Evolutionary conservation across 2,888 invertebrate species (phyloP), one percentile per base, ranked within the genome.

Genomic region (Habroteleia sp.): DNA sequence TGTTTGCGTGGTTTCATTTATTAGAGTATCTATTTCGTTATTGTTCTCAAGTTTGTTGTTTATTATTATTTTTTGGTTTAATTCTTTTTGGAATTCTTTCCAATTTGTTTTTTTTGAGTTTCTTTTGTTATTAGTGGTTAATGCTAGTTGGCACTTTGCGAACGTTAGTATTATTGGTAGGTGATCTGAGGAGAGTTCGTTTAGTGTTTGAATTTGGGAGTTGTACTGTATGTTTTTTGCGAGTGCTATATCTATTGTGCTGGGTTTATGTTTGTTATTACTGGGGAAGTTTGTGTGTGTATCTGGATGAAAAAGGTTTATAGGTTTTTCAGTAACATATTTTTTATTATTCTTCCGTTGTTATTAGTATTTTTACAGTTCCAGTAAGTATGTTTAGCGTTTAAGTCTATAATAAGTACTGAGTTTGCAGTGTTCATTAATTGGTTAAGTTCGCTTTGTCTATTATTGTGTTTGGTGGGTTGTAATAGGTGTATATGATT

Each of bases 101-200:
- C 42, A 42, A 10, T 42, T 7, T 10, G 25, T 42, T 11, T 23
- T 25, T 7, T 42, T 42, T 3, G 5, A 8, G 6, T 46, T 29
- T 2, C 27, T 3, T 0, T 1, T 29, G 13, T 16, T 8, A 8
- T 1, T 7, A 11, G 27, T 1, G 8, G 6, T 3, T 25, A 13
- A 2, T 1, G 2, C 10, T 17, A 17, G 0, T 2, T 48, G 8
- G 10, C 17, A n/a, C 0, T 14, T 48, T 5, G 6, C 0, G 3
- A 20, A 73, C 7, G 1, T 14, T 33, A 11, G 73, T 23, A 71
- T 27, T 1, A 78, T 54, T 7, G 80, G 79, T 0, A 54, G 37
- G 39, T 80, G 78, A 16, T 80, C 79, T 4, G 77, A 80, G 8
- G 54, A 31, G 5, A 79, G 39, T 68, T 78, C 75, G 2, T 65